A percentile compares a stretch with the other conserved stretches of the same genome.
Evolutionary conservation across 1,140 invertebrate genomes (phyloP).

Genomic region (Eulimnadia texana): DNA sequence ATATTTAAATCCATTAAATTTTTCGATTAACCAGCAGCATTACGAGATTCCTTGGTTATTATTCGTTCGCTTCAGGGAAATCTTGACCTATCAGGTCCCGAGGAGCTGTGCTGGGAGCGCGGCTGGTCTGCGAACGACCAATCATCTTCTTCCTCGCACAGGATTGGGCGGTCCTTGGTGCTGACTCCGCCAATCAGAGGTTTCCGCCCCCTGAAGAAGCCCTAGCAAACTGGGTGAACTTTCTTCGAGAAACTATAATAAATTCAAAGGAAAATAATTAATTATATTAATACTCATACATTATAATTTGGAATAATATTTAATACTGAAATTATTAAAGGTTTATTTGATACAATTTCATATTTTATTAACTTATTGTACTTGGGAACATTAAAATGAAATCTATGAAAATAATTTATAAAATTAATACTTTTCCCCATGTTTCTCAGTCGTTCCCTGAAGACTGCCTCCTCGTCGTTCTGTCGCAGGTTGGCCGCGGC

Average conservation of each 20-base stretch:
- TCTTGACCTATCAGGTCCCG: background rate
- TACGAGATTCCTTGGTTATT: too few relatives aligned
- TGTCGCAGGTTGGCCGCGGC: constrained; percentile 21
- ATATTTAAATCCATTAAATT: background rate
- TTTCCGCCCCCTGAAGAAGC: constrained; percentile 6
- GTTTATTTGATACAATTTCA: too few relatives aligned
- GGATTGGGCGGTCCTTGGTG: background rate
- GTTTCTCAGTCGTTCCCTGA: constrained; percentile 65
- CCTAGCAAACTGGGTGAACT: background rate
- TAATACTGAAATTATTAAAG: too few relatives aligned
- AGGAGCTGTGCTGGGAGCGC: background rate
- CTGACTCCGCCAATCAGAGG: background rate
- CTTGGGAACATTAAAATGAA: too few relatives aligned
- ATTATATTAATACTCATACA: background rate
- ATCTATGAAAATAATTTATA: too few relatives aligned
- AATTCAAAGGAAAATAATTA: background rate
- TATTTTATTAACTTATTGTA: too few relatives aligned
- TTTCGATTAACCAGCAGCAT: too few relatives aligned
- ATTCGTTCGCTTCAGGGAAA: background rate
- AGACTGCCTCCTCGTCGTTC: constrained; percentile 58
- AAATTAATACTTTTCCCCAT: constrained; percentile 81
- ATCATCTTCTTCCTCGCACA: constrained; percentile 10
- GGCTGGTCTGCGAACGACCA: background rate
- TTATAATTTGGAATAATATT: too few relatives aligned
- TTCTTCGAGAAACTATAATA: background rate